Base-by-base conservation (phyloP, 1,140 invertebrate species). In the Drosophila orena region DNA sequence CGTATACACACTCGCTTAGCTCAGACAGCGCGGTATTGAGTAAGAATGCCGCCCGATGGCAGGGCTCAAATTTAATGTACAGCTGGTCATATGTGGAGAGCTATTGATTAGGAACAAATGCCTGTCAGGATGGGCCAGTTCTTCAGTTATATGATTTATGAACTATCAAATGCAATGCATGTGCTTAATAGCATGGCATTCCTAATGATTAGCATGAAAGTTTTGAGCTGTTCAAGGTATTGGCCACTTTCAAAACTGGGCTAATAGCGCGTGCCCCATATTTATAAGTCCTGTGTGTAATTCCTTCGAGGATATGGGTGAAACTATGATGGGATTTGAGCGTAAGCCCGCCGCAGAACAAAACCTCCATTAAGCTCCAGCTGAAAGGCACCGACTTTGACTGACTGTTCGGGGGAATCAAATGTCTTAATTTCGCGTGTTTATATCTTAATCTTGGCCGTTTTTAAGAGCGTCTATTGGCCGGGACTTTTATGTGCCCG, bases 361-460 rank as follows among this genome's bases (percentile, higher is more conserved):
- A 35, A 15, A 6, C 37, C n/a, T 10, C 46, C 44, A 50, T 65
- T 52, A 68, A 49, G 15, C 44, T 34, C 7, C 55, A 50, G 46
- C 11, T 40, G 57, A 40, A 60, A 42, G n/a, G 56, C 24, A 44
- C 6, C 10, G 42, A 12, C 42, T 49, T 68, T 68, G 42, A 56
- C 56, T 61, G 40, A 64, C 60, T 46, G 42, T 61, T 61, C 34
- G n/a, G 35, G 64, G 59, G 60, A 68, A 65, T 68, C 64, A 73
- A 54, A 75, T 60, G 61, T 44, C 73, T 68, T 77, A 52, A 69
- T 69, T 77, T 77, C 73, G 74, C 74, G 72, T 77, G 62, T 55
- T 77, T 77, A 77, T 68, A 68, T 77, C 55, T 60, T 77, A 77
- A 77, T 75, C 47, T 68, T 77, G 65, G 74, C 54, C 61, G 73